Evolutionary conservation across 2,113 vertebrate species (phyloP).

Genomic region (Corythaixoides concolor): DNA sequence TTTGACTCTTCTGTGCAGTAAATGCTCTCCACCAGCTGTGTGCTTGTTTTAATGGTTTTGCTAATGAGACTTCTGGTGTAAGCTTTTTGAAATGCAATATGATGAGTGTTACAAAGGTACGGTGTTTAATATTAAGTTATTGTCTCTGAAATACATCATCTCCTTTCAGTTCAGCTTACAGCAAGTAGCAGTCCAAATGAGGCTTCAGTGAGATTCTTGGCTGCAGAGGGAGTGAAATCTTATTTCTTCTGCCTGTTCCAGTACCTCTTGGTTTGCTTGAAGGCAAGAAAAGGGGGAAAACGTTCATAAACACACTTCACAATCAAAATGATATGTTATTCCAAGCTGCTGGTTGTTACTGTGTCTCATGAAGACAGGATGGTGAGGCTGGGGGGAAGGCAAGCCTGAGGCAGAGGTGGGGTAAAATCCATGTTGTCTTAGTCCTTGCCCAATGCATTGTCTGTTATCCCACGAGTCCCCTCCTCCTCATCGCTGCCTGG

Average conservation of each 20-base stretch:
- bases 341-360: not conserved
- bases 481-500: not conserved
- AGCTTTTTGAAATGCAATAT: not conserved
- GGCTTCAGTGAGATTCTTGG: not conserved
- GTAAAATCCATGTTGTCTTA: accelerated
- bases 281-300: not conserved
- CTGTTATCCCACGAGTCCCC: accelerated
- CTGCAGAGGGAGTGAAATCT: not conserved
- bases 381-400: not conserved
- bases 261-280: not conserved
- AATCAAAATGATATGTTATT: not conserved
- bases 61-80: constrained; percentile 42
- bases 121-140: not conserved
- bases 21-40: constrained; percentile 41
- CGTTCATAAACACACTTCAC: not conserved
- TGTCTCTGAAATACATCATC: not conserved
- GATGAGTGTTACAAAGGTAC: not conserved
- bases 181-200: not conserved
- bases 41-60: constrained; percentile 36
- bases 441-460: not conserved
- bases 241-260: not conserved
- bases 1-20: constrained; percentile 28
- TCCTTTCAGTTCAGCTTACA: not conserved
- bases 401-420: not conserved
- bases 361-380: not conserved